Percentiles rank a stretch among this genome's conserved stretches.
phyloP scores from a whole-genome alignment of 2,113 vertebrate genomes.

The Hirundichthys speculiger region DNA sequence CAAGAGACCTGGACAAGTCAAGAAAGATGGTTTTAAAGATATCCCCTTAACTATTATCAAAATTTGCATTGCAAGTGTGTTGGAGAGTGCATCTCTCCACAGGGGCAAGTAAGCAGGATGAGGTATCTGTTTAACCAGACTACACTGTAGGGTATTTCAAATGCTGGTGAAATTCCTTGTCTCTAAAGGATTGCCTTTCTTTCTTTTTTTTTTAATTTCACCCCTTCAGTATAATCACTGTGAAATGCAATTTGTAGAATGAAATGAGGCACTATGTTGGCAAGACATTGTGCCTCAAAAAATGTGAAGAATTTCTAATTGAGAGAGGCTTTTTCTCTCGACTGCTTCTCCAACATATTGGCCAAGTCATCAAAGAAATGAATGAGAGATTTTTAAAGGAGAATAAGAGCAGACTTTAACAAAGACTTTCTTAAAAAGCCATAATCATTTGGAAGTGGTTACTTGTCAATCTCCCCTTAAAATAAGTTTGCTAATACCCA shows the following conservation, averaged over 20 bases:
- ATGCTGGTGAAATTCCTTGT: conserved; percentile 45
- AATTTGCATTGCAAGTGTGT: conserved; percentile 63
- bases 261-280: conserved; percentile 46
- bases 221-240: conserved; percentile 55
- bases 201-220: conserved; percentile 15
- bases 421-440: conserved; percentile 17
- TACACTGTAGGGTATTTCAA: conserved; percentile 52
- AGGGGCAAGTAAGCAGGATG: conserved; percentile 52
- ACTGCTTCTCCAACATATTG: too few relatives aligned
- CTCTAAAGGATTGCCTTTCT: conserved; percentile 50
- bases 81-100: conserved; percentile 39
- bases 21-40: conserved; percentile 57
- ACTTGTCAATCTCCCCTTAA: background rate
- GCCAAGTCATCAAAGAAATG: background rate
- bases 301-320: conserved; percentile 14
- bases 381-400: conserved; percentile 26
- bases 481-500: too few relatives aligned
- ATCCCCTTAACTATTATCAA: conserved; percentile 57
- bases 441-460: background rate
- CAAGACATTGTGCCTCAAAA: conserved; percentile 27
- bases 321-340: conserved; percentile 29
- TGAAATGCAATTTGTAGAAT: conserved; percentile 30
- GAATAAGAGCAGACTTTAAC: conserved; percentile 24
- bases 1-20: conserved; percentile 59
- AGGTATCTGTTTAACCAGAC: conserved; percentile 57